Conservation (phyloP, 2,797 vertebrate species). For the Rhinoraja longicauda region DNA sequence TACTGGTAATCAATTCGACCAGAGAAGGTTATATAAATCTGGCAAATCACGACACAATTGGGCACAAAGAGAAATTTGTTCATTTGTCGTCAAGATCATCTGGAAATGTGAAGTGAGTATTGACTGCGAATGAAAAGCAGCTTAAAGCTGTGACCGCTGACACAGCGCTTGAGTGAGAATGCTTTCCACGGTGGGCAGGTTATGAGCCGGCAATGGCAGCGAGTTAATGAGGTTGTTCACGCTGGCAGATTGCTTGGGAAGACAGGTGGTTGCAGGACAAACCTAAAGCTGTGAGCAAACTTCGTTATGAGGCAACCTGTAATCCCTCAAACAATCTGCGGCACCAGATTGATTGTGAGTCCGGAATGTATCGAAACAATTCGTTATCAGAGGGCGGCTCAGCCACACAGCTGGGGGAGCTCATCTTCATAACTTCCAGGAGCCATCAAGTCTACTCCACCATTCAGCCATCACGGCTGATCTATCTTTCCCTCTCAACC, state of each 20-base stretch:
- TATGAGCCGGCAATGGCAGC: neutral
- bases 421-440: no score
- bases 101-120: constrained; percentile 14
- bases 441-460: no score
- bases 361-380: no score
- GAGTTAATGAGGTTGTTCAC: constrained; percentile 12
- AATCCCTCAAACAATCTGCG: neutral
- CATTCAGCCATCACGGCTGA: no score
- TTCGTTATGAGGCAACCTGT: neutral
- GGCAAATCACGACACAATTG: neutral
- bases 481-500: no score
- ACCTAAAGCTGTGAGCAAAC: constrained; percentile 4
- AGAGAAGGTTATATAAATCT: neutral
- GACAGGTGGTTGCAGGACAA: neutral
- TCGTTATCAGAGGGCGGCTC: neutral
- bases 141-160: neutral
- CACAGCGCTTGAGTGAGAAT: neutral
- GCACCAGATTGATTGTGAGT: neutral
- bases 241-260: constrained; percentile 11
- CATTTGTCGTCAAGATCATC: neutral
- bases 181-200: neutral
- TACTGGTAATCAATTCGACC: neutral
- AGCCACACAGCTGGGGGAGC: no score
- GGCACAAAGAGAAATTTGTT: neutral
- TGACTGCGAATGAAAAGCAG: neutral